Percentiles rank a stretch among this genome's conserved stretches.
Evolutionary conservation across 1,140 invertebrate genomes (phyloP).

Genomic region (Brachionus calyciflorus): DNA sequence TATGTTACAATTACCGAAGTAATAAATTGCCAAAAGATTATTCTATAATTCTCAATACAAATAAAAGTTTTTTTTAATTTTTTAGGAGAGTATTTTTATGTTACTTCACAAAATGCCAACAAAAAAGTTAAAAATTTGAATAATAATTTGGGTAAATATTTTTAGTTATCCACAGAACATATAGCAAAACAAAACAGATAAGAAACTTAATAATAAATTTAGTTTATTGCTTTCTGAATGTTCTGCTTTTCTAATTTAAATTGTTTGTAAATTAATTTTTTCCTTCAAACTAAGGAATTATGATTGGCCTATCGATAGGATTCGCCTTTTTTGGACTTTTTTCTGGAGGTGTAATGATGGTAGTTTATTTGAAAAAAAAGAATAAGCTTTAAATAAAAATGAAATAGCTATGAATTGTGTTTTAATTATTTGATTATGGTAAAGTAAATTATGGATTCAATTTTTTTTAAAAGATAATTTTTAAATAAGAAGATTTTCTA

Average conservation of each 20-base stretch:
- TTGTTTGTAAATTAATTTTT: too few relatives aligned
- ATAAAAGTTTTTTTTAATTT: not conserved
- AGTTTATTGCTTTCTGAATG: too few relatives aligned
- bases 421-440: too few relatives aligned
- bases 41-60: not conserved
- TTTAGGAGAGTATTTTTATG: constrained; percentile 31
- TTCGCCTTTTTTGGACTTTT: not conserved
- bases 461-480: too few relatives aligned
- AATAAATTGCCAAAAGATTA: not conserved
- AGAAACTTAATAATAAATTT: not conserved
- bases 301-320: not conserved
- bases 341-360: not conserved
- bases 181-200: not conserved
- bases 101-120: not conserved
- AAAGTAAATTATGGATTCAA: too few relatives aligned
- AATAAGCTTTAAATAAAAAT: constrained; percentile 8
- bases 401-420: too few relatives aligned
- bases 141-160: not conserved
- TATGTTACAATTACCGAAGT: constrained; percentile 5
- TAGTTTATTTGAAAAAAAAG: constrained; percentile 1
- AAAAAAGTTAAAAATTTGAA: not conserved
- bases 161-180: too few relatives aligned
- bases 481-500: too few relatives aligned
- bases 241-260: too few relatives aligned
- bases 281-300: too few relatives aligned